These are phyloP conservation scores for Neoniphon sammara DNA, from an alignment of 2,797 vertebrate species.

Conservation along the genomic window DNA sequence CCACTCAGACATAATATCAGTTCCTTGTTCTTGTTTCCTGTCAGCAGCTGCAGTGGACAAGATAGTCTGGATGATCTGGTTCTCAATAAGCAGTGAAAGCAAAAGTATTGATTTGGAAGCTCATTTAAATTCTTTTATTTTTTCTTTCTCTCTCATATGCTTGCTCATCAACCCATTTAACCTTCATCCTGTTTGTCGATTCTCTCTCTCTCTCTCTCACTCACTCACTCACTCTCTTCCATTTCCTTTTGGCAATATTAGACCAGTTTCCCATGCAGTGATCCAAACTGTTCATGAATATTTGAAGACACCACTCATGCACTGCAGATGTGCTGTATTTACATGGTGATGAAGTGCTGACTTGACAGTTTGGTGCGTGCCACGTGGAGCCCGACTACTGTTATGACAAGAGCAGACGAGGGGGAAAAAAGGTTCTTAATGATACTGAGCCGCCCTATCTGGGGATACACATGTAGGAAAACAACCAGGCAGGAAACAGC, in stretches of 20 bases:
- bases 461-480: conserved; percentile 35
- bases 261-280: neutral
- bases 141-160: neutral
- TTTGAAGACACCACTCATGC: conserved; percentile 43
- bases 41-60: neutral
- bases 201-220: neutral
- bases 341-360: conserved; percentile 48
- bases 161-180: conserved; percentile 1
- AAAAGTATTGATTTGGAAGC: neutral
- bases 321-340: conserved; percentile 15
- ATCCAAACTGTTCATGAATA: conserved; percentile 53
- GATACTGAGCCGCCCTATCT: conserved; percentile 30
- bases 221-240: neutral
- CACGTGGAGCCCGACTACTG: neutral
- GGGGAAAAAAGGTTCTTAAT: conserved; percentile 14
- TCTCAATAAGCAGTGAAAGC: neutral
- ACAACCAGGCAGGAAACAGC: conserved; percentile 32
- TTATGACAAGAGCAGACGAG: conserved; percentile 7
- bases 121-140: neutral
- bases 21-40: conserved; percentile 60
- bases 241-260: conserved; percentile 53
- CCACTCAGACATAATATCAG: neutral
- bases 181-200: neutral
- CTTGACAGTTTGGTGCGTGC: neutral
- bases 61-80: neutral